Evolutionary conservation across 2,113 vertebrate species (phyloP), one percentile per base, ranked within the genome.

Genomic region (Macquaria australasica): DNA sequence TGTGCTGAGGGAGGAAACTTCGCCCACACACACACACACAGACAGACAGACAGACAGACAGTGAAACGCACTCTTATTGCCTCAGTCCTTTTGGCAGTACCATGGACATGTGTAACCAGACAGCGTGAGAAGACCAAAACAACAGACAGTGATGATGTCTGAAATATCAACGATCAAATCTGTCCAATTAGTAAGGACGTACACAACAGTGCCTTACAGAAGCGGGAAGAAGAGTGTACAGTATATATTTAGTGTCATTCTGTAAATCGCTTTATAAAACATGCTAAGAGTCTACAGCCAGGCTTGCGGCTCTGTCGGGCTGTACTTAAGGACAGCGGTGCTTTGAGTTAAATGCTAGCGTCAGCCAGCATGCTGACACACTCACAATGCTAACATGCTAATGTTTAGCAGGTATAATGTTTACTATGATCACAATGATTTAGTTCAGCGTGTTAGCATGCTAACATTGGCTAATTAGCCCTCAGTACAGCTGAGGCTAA

Each of bases 61-160:
- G 48, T 11, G 34, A 75, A 31, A 79, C 8, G 39, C 48, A 37
- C 41, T 62, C 48, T 28, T n/a, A 78, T 34, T 60, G 73, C 67
- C 81, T 77, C 78, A 66, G 79, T 82, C 28, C 16, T 56, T 73
- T 86, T 88, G 89, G 86, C 84, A 68, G 81, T 4, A 21, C 1
- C 43, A 45, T 20, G 37, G 66, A 76, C 39, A 83, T 73, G 75
- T 86, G 82, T 77, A 87, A 80, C 68, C 75, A 75, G 67, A 86
- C 87, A 83, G 77, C 39, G 58, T 74, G 73, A 77, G 78, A 82
- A 73, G 50, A 75, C 70, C 48, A 64, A 86, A 85, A 81, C 45
- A 66, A 69, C 34, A 34, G 43, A 71, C 67, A 60, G 37, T 16
- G 11, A 31, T 48, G 59, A 60, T 45, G 18, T 69, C 50, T 66